Percentiles rank a stretch among this genome's conserved stretches.
Conservation (phyloP, 2,797 vertebrate species). For the Enteromius mattozi region DNA sequence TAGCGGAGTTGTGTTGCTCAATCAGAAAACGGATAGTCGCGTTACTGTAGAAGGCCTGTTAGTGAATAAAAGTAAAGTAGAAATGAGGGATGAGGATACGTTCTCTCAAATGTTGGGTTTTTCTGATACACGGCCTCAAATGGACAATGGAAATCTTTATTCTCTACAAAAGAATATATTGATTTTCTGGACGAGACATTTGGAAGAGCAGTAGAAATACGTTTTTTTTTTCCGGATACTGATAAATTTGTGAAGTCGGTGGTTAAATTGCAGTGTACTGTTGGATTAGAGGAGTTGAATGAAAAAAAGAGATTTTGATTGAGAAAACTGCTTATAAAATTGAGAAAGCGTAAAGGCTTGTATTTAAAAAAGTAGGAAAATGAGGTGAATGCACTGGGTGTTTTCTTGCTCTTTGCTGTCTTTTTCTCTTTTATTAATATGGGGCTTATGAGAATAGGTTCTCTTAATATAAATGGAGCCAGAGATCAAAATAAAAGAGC, state of each 20-base stretch:
- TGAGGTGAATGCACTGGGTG: no score
- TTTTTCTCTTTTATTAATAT: background rate
- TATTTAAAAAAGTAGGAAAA: background rate
- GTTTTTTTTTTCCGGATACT: background rate
- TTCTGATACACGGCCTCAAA: background rate
- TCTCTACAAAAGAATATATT: background rate
- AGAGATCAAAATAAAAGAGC: background rate
- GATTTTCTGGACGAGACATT: background rate
- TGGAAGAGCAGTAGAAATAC: background rate
- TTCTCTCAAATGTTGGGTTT: background rate
- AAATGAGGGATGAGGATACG: background rate
- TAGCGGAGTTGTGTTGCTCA: background rate
- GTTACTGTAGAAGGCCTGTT: background rate
- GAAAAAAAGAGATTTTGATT: background rate
- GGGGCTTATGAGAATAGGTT: background rate
- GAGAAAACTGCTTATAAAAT: background rate
- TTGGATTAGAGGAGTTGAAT: background rate
- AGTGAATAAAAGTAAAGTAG: background rate
- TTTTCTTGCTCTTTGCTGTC: background rate
- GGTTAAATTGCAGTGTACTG: background rate
- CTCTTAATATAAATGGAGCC: background rate
- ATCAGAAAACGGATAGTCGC: background rate
- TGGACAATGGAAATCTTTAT: background rate
- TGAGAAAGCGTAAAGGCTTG: accelerated
- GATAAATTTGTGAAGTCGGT: background rate